A percentile compares a stretch with the other conserved stretches of the same genome.
These are phyloP conservation scores for Serinus canaria DNA, from an alignment of 2,113 vertebrate species.

Conservation along the genomic window DNA sequence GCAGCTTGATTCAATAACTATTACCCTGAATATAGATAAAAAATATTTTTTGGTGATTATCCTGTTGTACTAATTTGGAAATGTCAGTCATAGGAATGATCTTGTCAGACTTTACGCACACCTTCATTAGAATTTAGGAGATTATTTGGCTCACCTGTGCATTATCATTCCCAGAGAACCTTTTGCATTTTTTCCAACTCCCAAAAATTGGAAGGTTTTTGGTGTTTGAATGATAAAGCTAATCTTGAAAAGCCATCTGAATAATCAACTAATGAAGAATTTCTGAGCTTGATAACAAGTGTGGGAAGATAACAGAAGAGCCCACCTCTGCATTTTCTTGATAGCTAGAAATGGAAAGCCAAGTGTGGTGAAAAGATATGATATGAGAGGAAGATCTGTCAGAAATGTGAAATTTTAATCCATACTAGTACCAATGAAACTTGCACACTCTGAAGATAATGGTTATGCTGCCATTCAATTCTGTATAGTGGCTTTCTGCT, in stretches of 20 bases:
- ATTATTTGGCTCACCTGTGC: not conserved
- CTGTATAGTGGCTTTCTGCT: constrained; percentile 30
- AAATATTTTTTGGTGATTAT: not conserved
- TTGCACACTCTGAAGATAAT: constrained; percentile 23
- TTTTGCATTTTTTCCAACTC: not conserved
- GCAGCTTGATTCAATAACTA: not conserved
- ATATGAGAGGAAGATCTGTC: constrained; percentile 5
- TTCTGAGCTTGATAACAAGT: constrained; percentile 35
- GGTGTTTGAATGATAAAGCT: not conserved
- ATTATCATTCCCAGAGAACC: not conserved
- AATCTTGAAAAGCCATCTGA: constrained; percentile 44
- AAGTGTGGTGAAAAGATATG: constrained; percentile 5
- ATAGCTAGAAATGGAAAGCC: constrained; percentile 26
- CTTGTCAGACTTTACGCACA: not conserved
- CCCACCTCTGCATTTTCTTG: constrained; percentile 12
- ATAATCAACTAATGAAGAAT: constrained; percentile 31
- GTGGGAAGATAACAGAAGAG: constrained; percentile 34
- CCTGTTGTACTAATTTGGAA: not conserved
- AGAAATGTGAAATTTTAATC: constrained; percentile 33
- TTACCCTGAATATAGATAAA: not conserved
- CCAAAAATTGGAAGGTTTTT: not conserved
- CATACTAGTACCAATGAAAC: constrained; percentile 7
- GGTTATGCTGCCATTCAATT: constrained; percentile 21
- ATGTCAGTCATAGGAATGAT: not conserved
- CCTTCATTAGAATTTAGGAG: not conserved